A percentile compares a stretch with the other conserved stretches of the same genome.
phyloP scores from a whole-genome alignment of 2,113 vertebrate genomes.

The Pyrgilauda ruficollis region DNA sequence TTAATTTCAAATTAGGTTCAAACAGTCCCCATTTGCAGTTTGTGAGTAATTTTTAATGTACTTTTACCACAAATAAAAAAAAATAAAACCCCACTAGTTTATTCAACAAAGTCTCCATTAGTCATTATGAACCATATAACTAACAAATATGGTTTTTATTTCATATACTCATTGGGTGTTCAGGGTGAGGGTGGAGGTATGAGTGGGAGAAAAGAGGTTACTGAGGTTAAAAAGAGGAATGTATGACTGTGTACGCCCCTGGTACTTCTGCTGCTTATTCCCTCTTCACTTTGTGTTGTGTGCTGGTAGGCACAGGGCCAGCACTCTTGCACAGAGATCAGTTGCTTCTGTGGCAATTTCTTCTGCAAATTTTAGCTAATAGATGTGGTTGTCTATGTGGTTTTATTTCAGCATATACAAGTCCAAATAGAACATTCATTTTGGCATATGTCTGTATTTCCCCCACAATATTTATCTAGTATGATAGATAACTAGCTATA shows the following conservation, averaged over 20 bases:
- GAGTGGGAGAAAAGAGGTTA: constrained; percentile 55
- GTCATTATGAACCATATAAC: constrained; percentile 26
- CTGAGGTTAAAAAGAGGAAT: constrained; percentile 64
- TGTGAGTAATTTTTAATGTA: constrained; percentile 14
- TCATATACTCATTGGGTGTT: constrained; percentile 13
- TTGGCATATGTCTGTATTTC: background rate
- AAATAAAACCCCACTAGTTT: background rate
- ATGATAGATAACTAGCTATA: background rate
- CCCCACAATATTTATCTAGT: background rate
- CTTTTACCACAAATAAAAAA: constrained; percentile 13
- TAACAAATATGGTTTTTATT: background rate
- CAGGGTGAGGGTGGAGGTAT: constrained; percentile 38
- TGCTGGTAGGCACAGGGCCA: background rate
- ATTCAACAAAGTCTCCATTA: constrained; percentile 44
- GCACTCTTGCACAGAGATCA: background rate
- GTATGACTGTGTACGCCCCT: constrained; percentile 26
- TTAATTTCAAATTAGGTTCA: background rate
- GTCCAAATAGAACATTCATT: background rate
- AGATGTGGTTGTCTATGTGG: background rate
- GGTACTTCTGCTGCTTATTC: background rate
- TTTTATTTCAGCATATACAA: background rate
- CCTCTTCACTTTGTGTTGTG: background rate
- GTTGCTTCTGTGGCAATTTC: background rate
- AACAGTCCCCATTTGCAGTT: background rate
- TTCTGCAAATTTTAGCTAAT: background rate